Conservation (phyloP, 2,797 vertebrate species). For the Dromococcyx pavoninus region DNA sequence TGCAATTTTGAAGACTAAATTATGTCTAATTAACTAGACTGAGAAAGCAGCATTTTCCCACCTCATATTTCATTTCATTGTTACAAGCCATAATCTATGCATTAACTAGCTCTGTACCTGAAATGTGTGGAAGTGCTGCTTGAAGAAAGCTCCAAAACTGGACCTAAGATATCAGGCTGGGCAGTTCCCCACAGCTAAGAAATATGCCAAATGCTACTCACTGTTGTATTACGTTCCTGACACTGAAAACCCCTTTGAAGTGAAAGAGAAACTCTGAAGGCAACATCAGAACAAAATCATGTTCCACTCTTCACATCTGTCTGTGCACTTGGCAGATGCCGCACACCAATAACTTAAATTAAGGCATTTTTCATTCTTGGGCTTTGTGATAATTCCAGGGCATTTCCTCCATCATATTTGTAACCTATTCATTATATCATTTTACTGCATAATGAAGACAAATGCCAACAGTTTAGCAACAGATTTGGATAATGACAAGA, state of each 20-base stretch:
- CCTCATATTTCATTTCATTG: background rate
- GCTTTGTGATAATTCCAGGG: constrained; percentile 48
- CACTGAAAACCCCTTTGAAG: constrained; percentile 38
- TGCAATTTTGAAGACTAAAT: constrained; percentile 36
- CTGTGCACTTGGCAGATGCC: constrained; percentile 34
- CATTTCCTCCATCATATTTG: constrained; percentile 65
- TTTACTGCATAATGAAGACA: constrained; percentile 78
- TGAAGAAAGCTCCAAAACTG: background rate
- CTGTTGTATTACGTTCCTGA: background rate
- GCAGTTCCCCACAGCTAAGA: background rate
- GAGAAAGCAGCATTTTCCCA: background rate
- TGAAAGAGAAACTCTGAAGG: constrained; percentile 29
- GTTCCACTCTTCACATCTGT: background rate
- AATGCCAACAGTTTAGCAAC: constrained; percentile 76
- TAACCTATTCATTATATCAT: constrained; percentile 72
- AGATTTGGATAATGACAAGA: constrained; percentile 76
- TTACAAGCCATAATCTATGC: background rate
- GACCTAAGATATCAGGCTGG: background rate
- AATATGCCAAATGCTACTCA: background rate
- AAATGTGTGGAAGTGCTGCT: background rate
- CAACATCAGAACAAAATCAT: constrained; percentile 38
- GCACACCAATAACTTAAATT: constrained; percentile 47
- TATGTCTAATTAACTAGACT: constrained; percentile 9
- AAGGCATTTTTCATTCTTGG: constrained; percentile 45
- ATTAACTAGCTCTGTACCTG: background rate